A percentile compares a stretch with the other conserved stretches of the same genome.
phyloP scores from a whole-genome alignment of 2,888 invertebrate species.

The Cataglyphis altisquamis region DNA sequence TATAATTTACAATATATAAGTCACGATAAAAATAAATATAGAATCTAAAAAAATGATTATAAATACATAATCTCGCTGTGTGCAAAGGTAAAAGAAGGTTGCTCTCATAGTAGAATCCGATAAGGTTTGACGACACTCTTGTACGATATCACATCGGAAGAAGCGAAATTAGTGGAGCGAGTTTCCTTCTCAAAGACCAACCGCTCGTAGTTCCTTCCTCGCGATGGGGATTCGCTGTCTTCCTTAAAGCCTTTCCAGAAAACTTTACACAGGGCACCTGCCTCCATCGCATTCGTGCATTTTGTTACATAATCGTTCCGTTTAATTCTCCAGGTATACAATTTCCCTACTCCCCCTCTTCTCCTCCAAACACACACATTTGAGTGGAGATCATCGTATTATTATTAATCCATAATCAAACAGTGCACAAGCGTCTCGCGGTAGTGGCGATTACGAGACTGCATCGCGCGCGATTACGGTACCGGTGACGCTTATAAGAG shows the following conservation, averaged over 20 bases:
- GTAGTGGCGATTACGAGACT: neutral
- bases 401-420: slow-evolving; percentile 5
- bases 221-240: slow-evolving; percentile 47
- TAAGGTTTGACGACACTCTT: slow-evolving; percentile 68
- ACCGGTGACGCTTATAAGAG: slow-evolving; percentile 52
- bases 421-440: neutral
- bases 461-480: slow-evolving; percentile 23
- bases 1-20: neutral
- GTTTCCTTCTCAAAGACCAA: slow-evolving; percentile 76
- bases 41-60: slow-evolving; percentile 5
- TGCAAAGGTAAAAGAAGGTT: neutral
- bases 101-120: slow-evolving; percentile 28
- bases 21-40: slow-evolving; percentile 8
- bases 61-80: neutral
- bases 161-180: slow-evolving; percentile 79
- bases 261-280: slow-evolving; percentile 9
- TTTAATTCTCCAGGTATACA: neutral
- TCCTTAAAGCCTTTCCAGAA: slow-evolving; percentile 11
- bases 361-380: neutral
- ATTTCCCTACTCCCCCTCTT: neutral
- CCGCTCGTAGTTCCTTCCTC: slow-evolving; percentile 78
- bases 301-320: slow-evolving; percentile 33
- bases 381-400: neutral
- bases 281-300: slow-evolving; percentile 10
- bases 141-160: slow-evolving; percentile 70